Evolutionary conservation across 2,888 invertebrate genomes (phyloP).

Genomic region (Helicoverpa assulta): DNA sequence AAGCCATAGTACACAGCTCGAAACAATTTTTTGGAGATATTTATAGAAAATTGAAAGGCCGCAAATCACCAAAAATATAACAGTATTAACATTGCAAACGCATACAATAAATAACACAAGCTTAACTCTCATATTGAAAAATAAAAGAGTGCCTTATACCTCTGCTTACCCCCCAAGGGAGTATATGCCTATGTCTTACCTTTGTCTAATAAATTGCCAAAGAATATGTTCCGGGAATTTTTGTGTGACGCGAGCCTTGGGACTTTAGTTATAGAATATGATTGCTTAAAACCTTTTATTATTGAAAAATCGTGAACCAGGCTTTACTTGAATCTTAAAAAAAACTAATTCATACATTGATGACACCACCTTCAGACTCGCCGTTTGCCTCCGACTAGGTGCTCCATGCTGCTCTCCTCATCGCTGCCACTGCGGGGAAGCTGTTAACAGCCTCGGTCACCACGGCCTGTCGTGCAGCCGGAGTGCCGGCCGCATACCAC

Average conservation of each 20-base stretch:
- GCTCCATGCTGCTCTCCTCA: too few species aligned
- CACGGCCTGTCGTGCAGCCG: too few species aligned
- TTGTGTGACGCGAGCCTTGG: background rate
- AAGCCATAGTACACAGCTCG: too few species aligned
- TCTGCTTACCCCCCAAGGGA: conserved; percentile 16
- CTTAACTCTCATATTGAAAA: conserved; percentile 7
- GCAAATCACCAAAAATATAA: background rate
- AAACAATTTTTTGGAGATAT: too few species aligned
- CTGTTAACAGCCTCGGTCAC: too few species aligned
- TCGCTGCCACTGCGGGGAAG: too few species aligned
- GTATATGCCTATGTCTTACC: conserved; percentile 2
- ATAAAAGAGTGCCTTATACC: background rate
- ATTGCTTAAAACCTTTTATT: background rate
- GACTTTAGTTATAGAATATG: background rate
- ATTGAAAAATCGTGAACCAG: background rate
- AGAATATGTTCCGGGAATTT: background rate
- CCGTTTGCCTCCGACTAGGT: too few species aligned
- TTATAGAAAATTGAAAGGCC: too few species aligned
- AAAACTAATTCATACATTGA: too few species aligned
- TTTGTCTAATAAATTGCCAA: conserved; percentile 21
- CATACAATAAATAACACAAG: conserved; percentile 5
- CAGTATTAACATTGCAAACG: background rate
- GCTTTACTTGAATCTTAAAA: too few species aligned
- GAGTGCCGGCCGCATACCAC: too few species aligned
- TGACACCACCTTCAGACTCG: too few species aligned